phyloP scores from a whole-genome alignment of 2,113 vertebrate genomes.

The Sorex araneus region DNA sequence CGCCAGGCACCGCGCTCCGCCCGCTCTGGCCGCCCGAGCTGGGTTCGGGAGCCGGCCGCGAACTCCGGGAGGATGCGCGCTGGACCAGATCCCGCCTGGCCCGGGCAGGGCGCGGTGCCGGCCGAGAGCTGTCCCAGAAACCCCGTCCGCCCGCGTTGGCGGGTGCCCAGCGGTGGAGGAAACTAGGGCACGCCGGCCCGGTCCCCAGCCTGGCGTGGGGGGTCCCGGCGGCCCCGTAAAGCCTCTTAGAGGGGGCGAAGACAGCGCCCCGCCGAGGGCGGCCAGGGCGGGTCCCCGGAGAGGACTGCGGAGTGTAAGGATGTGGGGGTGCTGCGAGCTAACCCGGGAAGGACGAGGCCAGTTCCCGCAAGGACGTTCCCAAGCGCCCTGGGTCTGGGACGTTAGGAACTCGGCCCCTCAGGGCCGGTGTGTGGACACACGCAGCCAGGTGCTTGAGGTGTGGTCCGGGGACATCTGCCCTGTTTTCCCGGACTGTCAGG shows the following conservation, averaged over 20 bases:
- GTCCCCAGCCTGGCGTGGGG: background rate
- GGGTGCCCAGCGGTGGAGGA: slow-evolving; percentile 26
- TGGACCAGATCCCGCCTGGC: too few species aligned
- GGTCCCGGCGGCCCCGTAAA: background rate
- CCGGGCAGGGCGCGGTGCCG: too few species aligned
- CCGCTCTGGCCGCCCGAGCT: too few species aligned
- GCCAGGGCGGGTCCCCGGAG: background rate
- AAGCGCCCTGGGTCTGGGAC: background rate
- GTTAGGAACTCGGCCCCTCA: background rate
- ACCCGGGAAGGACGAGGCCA: slow-evolving; percentile 32
- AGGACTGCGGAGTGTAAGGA: background rate
- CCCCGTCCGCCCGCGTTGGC: background rate
- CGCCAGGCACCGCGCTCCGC: too few species aligned
- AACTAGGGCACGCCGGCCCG: background rate
- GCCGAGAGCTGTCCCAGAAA: background rate
- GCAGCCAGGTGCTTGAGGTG: background rate
- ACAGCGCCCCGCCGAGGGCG: too few species aligned
- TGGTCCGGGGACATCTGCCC: background rate
- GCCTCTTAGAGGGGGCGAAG: background rate
- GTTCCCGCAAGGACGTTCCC: slow-evolving; percentile 1
- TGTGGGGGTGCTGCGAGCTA: background rate
- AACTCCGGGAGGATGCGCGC: too few species aligned
- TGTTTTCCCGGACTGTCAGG: too few species aligned
- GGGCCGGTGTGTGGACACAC: background rate
- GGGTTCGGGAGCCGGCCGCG: too few species aligned